Evolutionary conservation across 2,888 invertebrate species (phyloP).

Genomic region (Drosophila hawaiiensis): DNA sequence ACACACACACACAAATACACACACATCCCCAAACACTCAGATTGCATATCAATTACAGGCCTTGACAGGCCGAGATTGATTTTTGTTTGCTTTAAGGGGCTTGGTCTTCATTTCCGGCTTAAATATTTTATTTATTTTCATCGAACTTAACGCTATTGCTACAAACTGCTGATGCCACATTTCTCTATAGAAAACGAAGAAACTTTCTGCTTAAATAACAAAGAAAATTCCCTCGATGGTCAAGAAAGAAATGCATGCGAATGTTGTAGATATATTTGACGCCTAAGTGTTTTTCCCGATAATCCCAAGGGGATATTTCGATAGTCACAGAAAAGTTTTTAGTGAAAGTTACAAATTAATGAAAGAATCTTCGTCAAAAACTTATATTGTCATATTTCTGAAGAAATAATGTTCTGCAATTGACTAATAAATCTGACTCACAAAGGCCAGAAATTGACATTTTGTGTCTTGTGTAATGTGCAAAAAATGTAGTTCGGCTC

Average conservation of each 20-base stretch:
- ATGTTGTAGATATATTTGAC: not conserved
- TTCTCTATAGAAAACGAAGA: not conserved
- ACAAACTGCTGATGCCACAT: not conserved
- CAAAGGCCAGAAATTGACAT: not conserved
- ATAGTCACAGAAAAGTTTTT: not conserved
- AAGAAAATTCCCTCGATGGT: not conserved
- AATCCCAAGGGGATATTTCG: not conserved
- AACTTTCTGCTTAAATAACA: not conserved
- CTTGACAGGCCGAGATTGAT: slow-evolving; percentile 65
- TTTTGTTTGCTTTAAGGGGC: slow-evolving; percentile 59
- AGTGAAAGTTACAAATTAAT: not conserved
- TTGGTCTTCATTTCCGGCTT: slow-evolving; percentile 34
- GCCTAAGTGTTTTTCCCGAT: not conserved
- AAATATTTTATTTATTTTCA: slow-evolving; percentile 24
- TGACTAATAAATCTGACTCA: not conserved
- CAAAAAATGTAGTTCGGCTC: not conserved
- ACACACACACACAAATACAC: slow-evolving; percentile 11
- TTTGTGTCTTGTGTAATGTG: not conserved
- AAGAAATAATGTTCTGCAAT: too few species aligned
- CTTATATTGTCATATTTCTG: not conserved
- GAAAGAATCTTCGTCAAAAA: not conserved
- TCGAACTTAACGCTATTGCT: not conserved
- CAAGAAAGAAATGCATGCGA: not conserved
- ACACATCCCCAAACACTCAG: slow-evolving; percentile 40
- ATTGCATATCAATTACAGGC: slow-evolving; percentile 67